Conservation (phyloP, 2,797 vertebrate genomes). For the Dicrostonyx torquatus region DNA sequence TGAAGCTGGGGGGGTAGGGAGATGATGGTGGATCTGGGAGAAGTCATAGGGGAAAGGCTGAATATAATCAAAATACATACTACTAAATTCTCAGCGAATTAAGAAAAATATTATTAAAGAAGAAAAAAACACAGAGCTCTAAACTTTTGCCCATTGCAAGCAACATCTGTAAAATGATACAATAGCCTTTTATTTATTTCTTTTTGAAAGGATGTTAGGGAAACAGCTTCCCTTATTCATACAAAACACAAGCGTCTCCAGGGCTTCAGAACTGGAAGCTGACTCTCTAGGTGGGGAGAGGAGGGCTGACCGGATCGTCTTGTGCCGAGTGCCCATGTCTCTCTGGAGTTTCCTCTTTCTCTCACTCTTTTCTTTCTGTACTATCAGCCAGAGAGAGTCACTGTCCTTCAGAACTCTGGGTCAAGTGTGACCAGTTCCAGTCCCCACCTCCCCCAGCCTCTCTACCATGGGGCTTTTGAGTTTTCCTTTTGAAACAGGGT, state of each 20-base stretch:
- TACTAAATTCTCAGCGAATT: not conserved
- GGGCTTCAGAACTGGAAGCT: slow-evolving; percentile 53
- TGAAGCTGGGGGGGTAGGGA: not conserved
- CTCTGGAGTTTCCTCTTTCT: not conserved
- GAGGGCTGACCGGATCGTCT: not conserved
- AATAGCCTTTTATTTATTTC: slow-evolving; percentile 68
- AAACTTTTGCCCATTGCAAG: slow-evolving; percentile 24
- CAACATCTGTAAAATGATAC: slow-evolving; percentile 62
- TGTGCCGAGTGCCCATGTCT: fast-evolving
- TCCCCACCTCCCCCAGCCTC: not conserved
- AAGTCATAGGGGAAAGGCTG: not conserved
- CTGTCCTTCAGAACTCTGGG: not conserved
- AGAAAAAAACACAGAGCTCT: not conserved
- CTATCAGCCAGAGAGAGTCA: not conserved
- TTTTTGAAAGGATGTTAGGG: slow-evolving; percentile 59
- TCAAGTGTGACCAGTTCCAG: not conserved
- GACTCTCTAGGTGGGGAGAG: not conserved
- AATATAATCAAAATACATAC: not conserved
- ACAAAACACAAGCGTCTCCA: slow-evolving; percentile 48
- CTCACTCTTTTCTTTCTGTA: not conserved
- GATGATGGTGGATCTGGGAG: not conserved
- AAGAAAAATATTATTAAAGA: not conserved
- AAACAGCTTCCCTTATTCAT: slow-evolving; percentile 60
- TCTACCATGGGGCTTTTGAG: not conserved
- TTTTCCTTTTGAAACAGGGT: not conserved